These are phyloP conservation scores for Lithobates pipiens DNA, from an alignment of 2,797 vertebrate species.

Conservation along the genomic window DNA sequence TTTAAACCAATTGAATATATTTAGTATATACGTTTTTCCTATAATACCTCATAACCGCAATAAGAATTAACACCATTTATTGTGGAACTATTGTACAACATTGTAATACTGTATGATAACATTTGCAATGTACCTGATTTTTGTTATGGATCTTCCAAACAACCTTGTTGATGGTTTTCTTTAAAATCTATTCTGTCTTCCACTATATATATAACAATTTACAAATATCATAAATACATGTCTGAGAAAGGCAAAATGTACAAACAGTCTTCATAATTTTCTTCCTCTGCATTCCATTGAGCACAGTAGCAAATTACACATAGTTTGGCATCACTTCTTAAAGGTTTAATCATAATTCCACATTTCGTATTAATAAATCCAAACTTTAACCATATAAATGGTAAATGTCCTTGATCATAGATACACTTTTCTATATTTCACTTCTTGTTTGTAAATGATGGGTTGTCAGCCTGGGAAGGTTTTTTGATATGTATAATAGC, in stretches of 20 bases:
- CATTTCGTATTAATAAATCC: background rate
- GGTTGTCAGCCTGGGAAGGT: background rate
- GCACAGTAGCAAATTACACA: background rate
- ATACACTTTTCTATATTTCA: slow-evolving; percentile 7
- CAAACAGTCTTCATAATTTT: background rate
- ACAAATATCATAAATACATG: background rate
- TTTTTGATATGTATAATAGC: slow-evolving; percentile 14
- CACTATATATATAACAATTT: background rate
- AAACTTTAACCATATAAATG: background rate
- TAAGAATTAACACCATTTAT: too few relatives aligned
- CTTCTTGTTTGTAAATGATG: slow-evolving; percentile 27
- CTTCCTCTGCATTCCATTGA: background rate
- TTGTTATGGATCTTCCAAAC: too few relatives aligned
- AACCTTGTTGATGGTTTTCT: background rate
- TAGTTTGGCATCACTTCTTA: background rate
- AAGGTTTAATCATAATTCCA: background rate
- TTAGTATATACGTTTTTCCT: too few relatives aligned
- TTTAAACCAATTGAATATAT: too few relatives aligned
- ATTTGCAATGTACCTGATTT: too few relatives aligned
- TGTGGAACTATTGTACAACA: too few relatives aligned
- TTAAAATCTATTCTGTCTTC: slow-evolving; percentile 14
- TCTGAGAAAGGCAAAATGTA: background rate
- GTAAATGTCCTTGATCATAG: slow-evolving; percentile 1
- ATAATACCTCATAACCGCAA: too few relatives aligned
- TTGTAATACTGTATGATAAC: too few relatives aligned